A percentile compares a stretch with the other conserved stretches of the same genome.
Conservation (phyloP, 2,888 invertebrate genomes). For the Drosophila paranaensis region DNA sequence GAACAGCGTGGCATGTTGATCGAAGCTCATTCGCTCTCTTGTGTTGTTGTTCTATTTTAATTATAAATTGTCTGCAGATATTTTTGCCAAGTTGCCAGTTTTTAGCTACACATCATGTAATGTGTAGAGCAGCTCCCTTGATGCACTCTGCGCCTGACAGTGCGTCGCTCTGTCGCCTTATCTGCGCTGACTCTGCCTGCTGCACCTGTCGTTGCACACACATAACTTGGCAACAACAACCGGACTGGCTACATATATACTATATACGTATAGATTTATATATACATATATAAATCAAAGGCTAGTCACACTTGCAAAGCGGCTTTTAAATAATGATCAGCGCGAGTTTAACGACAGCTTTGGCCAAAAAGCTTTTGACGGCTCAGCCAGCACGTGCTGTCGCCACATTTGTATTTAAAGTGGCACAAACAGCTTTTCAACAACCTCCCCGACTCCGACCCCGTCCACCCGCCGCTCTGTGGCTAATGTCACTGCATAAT, state of each 20-base stretch:
- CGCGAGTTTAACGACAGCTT: constrained; percentile 51
- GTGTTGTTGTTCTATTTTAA: constrained; percentile 51
- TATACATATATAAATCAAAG: constrained; percentile 27
- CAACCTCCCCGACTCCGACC: not conserved
- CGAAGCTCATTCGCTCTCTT: constrained; percentile 18
- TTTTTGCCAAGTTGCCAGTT: constrained; percentile 68
- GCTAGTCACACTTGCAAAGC: constrained; percentile 41
- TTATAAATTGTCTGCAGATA: constrained; percentile 71
- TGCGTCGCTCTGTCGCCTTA: constrained; percentile 59
- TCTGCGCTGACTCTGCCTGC: constrained; percentile 25
- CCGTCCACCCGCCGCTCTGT: not conserved
- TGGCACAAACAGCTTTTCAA: constrained; percentile 40
- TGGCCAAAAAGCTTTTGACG: constrained; percentile 50
- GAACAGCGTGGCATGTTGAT: constrained; percentile 42
- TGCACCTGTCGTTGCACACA: constrained; percentile 65
- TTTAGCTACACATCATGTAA: constrained; percentile 77
- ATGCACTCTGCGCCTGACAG: constrained; percentile 28
- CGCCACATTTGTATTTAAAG: constrained; percentile 36
- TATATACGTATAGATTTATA: not conserved
- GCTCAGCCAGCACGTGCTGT: constrained; percentile 40
- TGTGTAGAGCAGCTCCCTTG: constrained; percentile 39
- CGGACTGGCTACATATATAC: not conserved
- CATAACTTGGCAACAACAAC: constrained; percentile 26
- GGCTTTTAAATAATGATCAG: constrained; percentile 35
- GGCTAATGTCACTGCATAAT: constrained; percentile 54